Conservation (phyloP, 1,140 invertebrate species). For the Hestina assimilis region DNA sequence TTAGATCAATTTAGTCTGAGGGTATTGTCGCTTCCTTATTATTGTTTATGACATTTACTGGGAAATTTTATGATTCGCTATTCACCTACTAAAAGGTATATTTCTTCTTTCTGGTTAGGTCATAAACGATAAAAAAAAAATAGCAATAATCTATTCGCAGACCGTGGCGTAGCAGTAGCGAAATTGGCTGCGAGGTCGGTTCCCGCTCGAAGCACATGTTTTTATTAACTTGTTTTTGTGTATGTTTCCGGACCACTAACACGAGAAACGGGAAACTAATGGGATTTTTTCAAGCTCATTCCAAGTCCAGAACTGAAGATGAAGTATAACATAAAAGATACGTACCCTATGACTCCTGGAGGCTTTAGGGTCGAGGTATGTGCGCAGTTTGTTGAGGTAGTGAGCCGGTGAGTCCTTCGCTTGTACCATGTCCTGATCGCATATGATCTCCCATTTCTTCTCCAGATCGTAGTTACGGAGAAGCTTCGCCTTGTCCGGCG, state of each 20-base stretch:
- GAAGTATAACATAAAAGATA: background rate
- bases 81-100: no score
- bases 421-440: conserved; percentile 99
- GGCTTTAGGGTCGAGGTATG: conserved; percentile 97
- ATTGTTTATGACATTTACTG: background rate
- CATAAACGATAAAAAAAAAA: no score
- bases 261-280: no score
- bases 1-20: background rate
- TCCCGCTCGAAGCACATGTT: no score
- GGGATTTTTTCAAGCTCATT: no score
- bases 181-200: no score
- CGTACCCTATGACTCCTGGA: conserved; percentile 95
- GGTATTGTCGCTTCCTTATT: background rate
- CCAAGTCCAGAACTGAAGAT: no score
- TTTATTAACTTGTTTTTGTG: no score
- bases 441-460: conserved; percentile 99
- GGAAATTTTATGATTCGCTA: background rate
- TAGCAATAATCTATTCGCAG: no score
- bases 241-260: no score
- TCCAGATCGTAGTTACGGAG: conserved; percentile 97
- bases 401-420: conserved; percentile 97
- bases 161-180: no score
- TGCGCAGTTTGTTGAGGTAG: conserved; percentile 95
- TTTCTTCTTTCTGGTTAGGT: no score
- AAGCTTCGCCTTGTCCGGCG: conserved; percentile 98